Evolutionary conservation across 2,797 vertebrate species (phyloP).

Genomic region (Numenius phaeopus): DNA sequence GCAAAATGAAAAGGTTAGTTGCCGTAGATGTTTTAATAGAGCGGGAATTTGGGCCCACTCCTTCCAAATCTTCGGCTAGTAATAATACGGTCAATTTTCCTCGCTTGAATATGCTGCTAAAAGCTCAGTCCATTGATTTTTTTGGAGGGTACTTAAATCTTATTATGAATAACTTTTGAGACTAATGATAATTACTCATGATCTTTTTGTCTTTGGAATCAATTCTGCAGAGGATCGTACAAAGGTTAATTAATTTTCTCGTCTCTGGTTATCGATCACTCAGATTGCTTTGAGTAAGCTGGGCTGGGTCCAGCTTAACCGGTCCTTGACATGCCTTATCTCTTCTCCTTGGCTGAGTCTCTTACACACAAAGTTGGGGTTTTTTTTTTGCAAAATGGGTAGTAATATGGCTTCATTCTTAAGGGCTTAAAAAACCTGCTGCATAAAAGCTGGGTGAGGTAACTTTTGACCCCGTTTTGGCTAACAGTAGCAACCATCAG

Average conservation of each 20-base stretch:
- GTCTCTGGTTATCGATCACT: background rate
- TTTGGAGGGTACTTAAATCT: background rate
- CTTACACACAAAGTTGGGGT: background rate
- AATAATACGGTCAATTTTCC: background rate
- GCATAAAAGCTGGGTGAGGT: background rate
- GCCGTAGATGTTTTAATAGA: background rate
- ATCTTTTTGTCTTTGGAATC: background rate
- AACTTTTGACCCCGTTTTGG: constrained; percentile 7
- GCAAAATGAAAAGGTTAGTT: background rate
- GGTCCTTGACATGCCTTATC: background rate
- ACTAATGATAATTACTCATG: background rate
- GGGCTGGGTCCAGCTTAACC: background rate
- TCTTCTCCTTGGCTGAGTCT: background rate
- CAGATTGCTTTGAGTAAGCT: background rate
- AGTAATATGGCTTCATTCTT: background rate
- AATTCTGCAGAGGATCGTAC: background rate
- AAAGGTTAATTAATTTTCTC: background rate
- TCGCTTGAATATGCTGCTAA: background rate
- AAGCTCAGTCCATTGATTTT: background rate
- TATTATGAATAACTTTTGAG: background rate
- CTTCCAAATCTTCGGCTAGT: background rate
- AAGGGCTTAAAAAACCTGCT: background rate
- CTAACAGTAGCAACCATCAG: constrained; percentile 34
- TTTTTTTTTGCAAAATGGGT: background rate
- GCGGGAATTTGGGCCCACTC: background rate